Evolutionary conservation across 1,140 invertebrate genomes (phyloP).

Genomic region (Lordiphosa collinella): DNA sequence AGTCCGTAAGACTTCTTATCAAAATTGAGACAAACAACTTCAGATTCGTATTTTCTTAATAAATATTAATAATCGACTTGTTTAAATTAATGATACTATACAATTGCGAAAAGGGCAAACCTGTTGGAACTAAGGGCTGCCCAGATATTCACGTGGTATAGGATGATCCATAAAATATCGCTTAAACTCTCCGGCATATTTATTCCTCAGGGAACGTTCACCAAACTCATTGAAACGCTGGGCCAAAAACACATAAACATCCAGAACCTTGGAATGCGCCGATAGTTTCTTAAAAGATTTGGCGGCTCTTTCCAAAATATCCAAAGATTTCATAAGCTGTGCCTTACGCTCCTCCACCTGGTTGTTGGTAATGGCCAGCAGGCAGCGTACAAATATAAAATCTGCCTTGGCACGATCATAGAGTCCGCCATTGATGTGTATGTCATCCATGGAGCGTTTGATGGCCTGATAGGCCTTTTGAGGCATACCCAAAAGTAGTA

Average conservation of each 20-base stretch:
- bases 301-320: constrained; percentile 84
- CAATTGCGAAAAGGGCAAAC: too few species aligned
- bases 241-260: constrained; percentile 83
- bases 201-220: constrained; percentile 84
- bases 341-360: constrained; percentile 80
- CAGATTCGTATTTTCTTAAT: too few species aligned
- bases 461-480: constrained; percentile 87
- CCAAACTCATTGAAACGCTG: constrained; percentile 85
- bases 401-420: constrained; percentile 86
- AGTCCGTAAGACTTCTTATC: too few species aligned
- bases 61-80: too few species aligned
- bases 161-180: constrained; percentile 85
- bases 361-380: constrained; percentile 82
- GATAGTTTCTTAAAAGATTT: constrained; percentile 86
- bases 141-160: constrained; percentile 67
- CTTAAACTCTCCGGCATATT: constrained; percentile 86
- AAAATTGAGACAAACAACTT: too few species aligned
- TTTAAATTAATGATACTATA: too few species aligned
- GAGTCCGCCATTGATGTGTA: constrained; percentile 90
- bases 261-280: constrained; percentile 86
- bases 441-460: constrained; percentile 85
- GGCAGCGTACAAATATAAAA: constrained; percentile 83
- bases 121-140: constrained; percentile 33
- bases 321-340: constrained; percentile 83
- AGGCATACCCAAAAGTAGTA: constrained; percentile 87